phyloP scores from a whole-genome alignment of 2,113 vertebrate species.

The Tragulus kanchil region DNA sequence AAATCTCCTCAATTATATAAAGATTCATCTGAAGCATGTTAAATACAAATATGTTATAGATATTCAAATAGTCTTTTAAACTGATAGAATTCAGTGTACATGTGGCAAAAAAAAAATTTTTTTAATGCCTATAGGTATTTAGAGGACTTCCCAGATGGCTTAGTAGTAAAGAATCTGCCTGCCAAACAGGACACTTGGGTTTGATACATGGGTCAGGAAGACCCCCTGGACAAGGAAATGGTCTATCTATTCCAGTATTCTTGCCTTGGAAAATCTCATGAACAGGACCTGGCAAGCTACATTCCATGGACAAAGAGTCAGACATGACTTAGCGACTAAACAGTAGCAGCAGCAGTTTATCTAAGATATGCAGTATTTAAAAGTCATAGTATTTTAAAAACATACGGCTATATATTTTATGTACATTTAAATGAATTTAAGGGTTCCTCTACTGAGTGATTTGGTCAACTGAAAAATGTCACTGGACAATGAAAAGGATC shows the following conservation, averaged over 20 bases:
- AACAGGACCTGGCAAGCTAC: not conserved
- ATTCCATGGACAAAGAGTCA: not conserved
- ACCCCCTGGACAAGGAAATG: not conserved
- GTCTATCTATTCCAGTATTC: not conserved
- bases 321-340: not conserved
- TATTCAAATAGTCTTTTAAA: not conserved
- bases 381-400: not conserved
- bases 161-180: not conserved
- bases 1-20: conserved; percentile 23
- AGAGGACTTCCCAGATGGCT: not conserved
- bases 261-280: not conserved
- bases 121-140: not conserved
- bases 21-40: not conserved
- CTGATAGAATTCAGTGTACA: not conserved
- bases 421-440: not conserved
- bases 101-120: not conserved
- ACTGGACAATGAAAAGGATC: not conserved
- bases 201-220: not conserved
- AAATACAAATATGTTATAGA: not conserved
- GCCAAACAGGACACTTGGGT: not conserved
- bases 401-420: not conserved
- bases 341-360: not conserved
- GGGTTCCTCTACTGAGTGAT: not conserved
- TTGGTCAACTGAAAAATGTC: not conserved
- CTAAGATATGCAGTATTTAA: not conserved